These are phyloP conservation scores for Sebastes nivosus DNA, from an alignment of 2,797 vertebrate genomes.

Conservation along the genomic window DNA sequence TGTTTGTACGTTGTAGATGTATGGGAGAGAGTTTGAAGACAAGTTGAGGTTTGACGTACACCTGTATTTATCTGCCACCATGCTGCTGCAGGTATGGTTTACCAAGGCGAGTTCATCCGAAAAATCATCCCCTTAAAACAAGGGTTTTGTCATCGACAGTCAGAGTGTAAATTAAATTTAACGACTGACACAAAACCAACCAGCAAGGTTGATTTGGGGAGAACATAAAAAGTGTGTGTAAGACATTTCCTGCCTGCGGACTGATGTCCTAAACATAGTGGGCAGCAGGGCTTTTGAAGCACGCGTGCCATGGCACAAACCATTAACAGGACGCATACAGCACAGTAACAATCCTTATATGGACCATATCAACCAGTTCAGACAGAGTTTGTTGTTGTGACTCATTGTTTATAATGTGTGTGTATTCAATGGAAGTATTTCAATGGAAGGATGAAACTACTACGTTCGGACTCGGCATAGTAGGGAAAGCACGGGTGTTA, in stretches of 20 bases:
- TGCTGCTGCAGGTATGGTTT: neutral
- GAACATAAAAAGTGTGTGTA: neutral
- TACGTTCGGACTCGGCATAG: neutral
- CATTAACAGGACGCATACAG: neutral
- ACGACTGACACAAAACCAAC: neutral
- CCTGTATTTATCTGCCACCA: neutral
- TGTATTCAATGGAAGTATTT: neutral
- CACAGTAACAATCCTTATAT: neutral
- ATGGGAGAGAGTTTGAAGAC: neutral
- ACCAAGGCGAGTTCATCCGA: neutral
- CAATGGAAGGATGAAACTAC: neutral
- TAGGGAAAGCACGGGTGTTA: no score
- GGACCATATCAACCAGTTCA: neutral
- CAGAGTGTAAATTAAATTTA: neutral
- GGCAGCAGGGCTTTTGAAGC: neutral
- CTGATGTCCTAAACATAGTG: neutral
- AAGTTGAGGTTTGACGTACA: slow-evolving; percentile 2
- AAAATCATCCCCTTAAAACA: neutral
- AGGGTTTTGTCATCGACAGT: neutral
- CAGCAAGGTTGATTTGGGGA: neutral
- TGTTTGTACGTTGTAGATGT: neutral
- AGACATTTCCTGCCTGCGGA: neutral
- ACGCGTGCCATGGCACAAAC: neutral
- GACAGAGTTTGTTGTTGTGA: neutral
- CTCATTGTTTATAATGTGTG: neutral